Percentiles rank a stretch among this genome's conserved stretches.
Conservation (phyloP, 1,140 invertebrate genomes). For the Diachasma alloeum region DNA sequence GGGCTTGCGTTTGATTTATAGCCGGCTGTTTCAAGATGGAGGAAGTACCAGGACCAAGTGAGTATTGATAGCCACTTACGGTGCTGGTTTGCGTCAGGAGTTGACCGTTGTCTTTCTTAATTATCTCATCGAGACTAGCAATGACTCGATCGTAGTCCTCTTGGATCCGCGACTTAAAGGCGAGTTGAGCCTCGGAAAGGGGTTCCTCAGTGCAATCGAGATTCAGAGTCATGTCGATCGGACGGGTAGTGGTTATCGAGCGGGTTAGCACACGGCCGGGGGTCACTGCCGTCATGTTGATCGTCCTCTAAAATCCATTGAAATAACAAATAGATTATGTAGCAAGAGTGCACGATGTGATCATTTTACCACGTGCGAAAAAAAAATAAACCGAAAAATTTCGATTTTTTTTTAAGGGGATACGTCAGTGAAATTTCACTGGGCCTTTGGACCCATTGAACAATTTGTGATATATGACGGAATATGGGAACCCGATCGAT, state of each 20-base stretch:
- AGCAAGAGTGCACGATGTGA: too few relatives aligned
- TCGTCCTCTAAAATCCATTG: not conserved
- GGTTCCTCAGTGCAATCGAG: conserved; percentile 75
- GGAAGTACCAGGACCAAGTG: conserved; percentile 33
- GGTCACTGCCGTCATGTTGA: conserved; percentile 29
- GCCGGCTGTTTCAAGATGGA: not conserved
- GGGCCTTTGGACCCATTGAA: too few relatives aligned
- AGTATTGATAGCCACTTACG: conserved; percentile 58
- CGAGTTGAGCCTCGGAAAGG: conserved; percentile 70
- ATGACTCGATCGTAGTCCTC: conserved; percentile 53
- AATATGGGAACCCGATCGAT: too few relatives aligned
- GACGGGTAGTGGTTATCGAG: conserved; percentile 45
- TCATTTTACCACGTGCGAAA: too few relatives aligned
- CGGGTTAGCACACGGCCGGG: conserved; percentile 43
- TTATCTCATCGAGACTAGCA: conserved; percentile 52
- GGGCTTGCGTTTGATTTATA: conserved; percentile 36
- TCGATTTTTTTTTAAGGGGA: too few relatives aligned
- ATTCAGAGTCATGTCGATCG: conserved; percentile 66
- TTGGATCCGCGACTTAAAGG: conserved; percentile 66
- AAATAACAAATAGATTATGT: not conserved
- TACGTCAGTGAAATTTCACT: too few relatives aligned
- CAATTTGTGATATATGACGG: too few relatives aligned
- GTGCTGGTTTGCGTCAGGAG: conserved; percentile 51
- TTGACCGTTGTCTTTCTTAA: conserved; percentile 58
- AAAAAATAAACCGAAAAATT: too few relatives aligned